Conservation (phyloP, 2,888 invertebrate genomes). For the Bhutanitis thaidina region DNA sequence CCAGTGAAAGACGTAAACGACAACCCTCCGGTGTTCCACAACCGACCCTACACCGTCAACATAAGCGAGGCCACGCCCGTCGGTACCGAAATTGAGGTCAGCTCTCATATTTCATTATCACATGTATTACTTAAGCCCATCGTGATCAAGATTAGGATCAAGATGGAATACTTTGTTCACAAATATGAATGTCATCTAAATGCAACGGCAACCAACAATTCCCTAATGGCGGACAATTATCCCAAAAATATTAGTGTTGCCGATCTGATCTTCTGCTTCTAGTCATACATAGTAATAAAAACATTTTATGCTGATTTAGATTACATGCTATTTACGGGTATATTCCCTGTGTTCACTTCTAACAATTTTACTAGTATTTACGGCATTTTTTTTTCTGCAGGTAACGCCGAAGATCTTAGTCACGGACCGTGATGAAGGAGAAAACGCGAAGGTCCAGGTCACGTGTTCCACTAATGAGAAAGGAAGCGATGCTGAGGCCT, state of each 20-base stretch:
- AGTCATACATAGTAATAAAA: too few species aligned
- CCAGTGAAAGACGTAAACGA: slow-evolving; percentile 90
- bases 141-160: too few species aligned
- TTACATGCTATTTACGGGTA: too few species aligned
- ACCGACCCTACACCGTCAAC: slow-evolving; percentile 85
- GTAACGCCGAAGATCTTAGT: slow-evolving; percentile 82
- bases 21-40: slow-evolving; percentile 87
- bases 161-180: too few species aligned
- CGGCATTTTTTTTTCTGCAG: slow-evolving; percentile 33
- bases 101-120: not conserved
- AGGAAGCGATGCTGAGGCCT: slow-evolving; percentile 83
- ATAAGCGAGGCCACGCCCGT: slow-evolving; percentile 84
- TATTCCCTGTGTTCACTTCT: too few species aligned
- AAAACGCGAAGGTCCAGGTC: slow-evolving; percentile 85
- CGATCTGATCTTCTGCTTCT: too few species aligned
- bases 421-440: slow-evolving; percentile 85
- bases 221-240: too few species aligned
- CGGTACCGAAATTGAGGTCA: slow-evolving; percentile 81
- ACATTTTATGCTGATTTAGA: too few species aligned
- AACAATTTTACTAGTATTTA: not conserved
- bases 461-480: slow-evolving; percentile 80
- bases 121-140: too few species aligned
- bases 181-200: too few species aligned
- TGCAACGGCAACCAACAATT: too few species aligned
- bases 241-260: too few species aligned